These are phyloP conservation scores for Casuarius casuarius DNA, from an alignment of 2,113 vertebrate genomes.

Conservation along the genomic window DNA sequence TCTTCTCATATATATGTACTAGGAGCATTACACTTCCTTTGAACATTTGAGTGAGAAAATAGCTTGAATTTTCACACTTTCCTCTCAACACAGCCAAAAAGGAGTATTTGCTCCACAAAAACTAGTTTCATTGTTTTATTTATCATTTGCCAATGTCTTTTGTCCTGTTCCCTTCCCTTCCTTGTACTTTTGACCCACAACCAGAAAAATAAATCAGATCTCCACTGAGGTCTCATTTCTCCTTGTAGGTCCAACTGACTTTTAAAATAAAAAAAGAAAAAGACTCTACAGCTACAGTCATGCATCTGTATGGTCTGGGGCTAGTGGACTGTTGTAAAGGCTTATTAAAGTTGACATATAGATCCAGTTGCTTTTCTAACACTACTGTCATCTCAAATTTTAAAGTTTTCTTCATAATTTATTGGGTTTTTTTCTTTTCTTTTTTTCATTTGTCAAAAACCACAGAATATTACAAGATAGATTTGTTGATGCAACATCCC, in stretches of 20 bases:
- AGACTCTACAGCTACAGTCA: not conserved
- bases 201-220: not conserved
- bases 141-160: not conserved
- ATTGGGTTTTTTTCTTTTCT: not conserved
- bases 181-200: not conserved
- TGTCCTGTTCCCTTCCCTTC: not conserved
- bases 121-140: not conserved
- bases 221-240: not conserved
- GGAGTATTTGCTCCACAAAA: not conserved
- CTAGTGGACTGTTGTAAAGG: not conserved
- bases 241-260: not conserved
- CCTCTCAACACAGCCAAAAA: not conserved
- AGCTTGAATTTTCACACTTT: not conserved
- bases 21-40: not conserved
- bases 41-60: not conserved
- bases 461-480: not conserved
- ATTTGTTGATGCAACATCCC: not conserved
- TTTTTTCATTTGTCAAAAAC: fast-evolving
- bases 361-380: not conserved
- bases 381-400: not conserved
- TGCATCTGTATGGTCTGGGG: not conserved
- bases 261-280: not conserved
- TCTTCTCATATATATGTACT: not conserved
- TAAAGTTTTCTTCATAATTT: not conserved
- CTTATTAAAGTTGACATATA: not conserved